Conservation (phyloP, 2,113 vertebrate genomes). For the Dendropsophus ebraccatus region DNA sequence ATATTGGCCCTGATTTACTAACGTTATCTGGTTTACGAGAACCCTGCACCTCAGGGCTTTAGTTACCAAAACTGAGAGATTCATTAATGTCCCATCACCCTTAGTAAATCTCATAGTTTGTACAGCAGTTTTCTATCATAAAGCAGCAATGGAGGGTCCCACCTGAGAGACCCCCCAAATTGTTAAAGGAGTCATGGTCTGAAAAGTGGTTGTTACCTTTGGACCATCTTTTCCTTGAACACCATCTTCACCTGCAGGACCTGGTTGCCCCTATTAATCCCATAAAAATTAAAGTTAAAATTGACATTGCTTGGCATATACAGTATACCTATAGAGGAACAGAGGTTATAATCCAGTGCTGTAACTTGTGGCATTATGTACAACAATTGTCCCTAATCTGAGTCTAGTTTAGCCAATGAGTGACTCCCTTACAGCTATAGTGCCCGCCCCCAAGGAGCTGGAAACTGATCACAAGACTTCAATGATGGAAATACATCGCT, state of each 20-base stretch:
- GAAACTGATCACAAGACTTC: not conserved
- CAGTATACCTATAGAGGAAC: not conserved
- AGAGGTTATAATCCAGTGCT: not conserved
- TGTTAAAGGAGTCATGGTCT: not conserved
- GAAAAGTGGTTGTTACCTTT: slow-evolving; percentile 77
- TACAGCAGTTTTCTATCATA: not conserved
- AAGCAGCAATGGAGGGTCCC: not conserved
- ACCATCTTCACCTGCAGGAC: slow-evolving; percentile 90
- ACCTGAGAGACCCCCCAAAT: not conserved
- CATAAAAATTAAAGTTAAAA: no score
- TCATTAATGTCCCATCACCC: no score
- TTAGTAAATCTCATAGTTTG: not conserved
- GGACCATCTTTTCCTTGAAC: slow-evolving; percentile 90
- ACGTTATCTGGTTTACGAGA: no score
- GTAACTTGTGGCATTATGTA: not conserved
- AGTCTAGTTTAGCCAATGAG: not conserved
- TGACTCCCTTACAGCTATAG: not conserved
- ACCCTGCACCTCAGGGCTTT: no score
- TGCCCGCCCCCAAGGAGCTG: not conserved
- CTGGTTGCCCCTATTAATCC: slow-evolving; percentile 81
- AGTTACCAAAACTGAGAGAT: no score
- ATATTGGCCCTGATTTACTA: no score
- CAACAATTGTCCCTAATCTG: not conserved
- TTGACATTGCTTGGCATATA: no score
- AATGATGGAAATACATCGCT: not conserved